Evolutionary conservation across 2,888 invertebrate species (phyloP), one percentile per base, ranked within the genome.

Genomic region (Stenoptilia bipunctidactyla): DNA sequence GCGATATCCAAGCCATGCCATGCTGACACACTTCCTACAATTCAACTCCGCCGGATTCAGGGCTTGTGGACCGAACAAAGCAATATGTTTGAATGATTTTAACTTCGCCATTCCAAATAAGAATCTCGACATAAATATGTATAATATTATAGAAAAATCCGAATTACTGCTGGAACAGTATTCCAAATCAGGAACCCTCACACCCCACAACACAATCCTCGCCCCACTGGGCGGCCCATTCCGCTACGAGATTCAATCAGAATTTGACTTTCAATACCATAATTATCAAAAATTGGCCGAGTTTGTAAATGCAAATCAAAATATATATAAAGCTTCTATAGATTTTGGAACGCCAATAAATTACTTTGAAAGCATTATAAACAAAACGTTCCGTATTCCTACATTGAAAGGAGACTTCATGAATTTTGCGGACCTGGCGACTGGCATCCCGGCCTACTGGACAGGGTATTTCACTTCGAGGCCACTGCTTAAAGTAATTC

Each of bases 191-290:
- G 95, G 94, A 0, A 94, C 94, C 0, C 71, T 96, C 20, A 91
- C 93, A 54, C 88, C 92, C 0, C 96, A 97, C 67, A 97, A 97
- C 61, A 92, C 94, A 1, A 91, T 96, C 0, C 85, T 98, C 27
- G 93, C 97, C 62, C 96, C 97, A 0, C 76, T 98, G 1, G 98
- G 98, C 0, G 97, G 97, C 59, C 93, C 96, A 57, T 96, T 96
- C 68, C 87, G 93, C 6, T 98, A 93, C 67, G 93, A 96, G 64
- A 87, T 89, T 41, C 89, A 91, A 45, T 86, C 91, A 27, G 98
- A 98, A 73, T 97, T 97, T 87, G 95, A 96, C 63, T 96, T 94
- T 61, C 97, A 97, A 65, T 97, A 94, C 61, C 88, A 88, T 34
- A 97, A 97, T 66, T 98, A 97, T 69, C 90, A 92, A 55, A 89